Evolutionary conservation across 2,797 vertebrate species (phyloP), one percentile per base, ranked within the genome.

Genomic region (Lagodon rhomboides): DNA sequence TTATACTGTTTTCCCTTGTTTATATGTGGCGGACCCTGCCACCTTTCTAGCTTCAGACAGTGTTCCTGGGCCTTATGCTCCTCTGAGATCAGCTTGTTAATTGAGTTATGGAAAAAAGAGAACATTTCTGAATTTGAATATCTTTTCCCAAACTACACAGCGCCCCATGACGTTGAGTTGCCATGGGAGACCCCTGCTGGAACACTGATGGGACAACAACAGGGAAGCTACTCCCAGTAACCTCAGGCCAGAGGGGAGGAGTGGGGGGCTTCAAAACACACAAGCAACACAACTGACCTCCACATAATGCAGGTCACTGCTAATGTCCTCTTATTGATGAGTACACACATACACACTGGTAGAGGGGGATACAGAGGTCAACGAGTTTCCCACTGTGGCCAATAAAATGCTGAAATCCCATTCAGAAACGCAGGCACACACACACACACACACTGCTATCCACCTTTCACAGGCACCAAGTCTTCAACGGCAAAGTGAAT

Each of bases 181-280:
- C 74, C 20, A 68, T 71, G 46, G 51, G 75, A 80, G 77, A 85
- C 83, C 73, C 80, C 80, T 89, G 56, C 75, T 85, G 78, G 66
- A 10, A 68, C 8, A 15, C 51, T 60, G 49, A 72, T 75, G n/a
- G 50, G 17, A 79, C 17, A 77, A 49, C 70, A 76, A 67, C 34
- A 46, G 22, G 25, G 60, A 80, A 68, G 56, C 3, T 5, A 7
- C 38, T 64, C 0, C 1, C 25, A 25, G 60, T 44, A 22, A 53
- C 66, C 58, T 44, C 16, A 55, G 53, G 58, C 34, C 46, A 71
- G n/a, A 5, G 55, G n/a, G 5, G 55, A 44, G 7, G 25, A 34
- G 38, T 68, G 41, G 56, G 71, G 49, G 34, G 18, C 46, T 27
- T 51, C n/a, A 34, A 38, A 75, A 34, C 11, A 70, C 30, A 64